Evolutionary conservation across 2,797 vertebrate species (phyloP).

Genomic region (Crenichthys baileyi): DNA sequence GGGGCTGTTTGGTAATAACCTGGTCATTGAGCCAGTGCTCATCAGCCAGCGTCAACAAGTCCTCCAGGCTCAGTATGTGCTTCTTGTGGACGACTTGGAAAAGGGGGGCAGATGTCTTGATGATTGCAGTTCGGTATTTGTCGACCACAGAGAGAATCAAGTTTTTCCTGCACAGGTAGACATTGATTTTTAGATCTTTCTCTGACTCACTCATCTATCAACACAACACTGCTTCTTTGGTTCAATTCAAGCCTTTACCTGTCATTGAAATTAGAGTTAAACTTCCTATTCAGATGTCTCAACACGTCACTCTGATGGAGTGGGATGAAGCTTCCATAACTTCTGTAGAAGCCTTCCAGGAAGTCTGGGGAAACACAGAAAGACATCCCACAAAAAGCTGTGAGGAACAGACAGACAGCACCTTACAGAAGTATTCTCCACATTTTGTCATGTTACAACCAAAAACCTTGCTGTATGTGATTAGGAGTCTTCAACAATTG

Average conservation of each 20-base stretch:
- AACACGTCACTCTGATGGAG: constrained; percentile 88
- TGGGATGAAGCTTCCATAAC: constrained; percentile 94
- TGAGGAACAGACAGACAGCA: background rate
- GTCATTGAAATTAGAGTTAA: constrained; percentile 86
- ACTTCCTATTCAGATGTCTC: constrained; percentile 87
- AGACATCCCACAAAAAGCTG: background rate
- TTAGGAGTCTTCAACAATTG: background rate
- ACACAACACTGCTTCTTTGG: background rate
- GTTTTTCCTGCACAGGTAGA: constrained; percentile 54
- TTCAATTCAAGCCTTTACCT: constrained; percentile 75
- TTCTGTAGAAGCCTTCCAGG: constrained; percentile 76
- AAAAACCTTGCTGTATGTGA: background rate
- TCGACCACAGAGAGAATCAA: constrained; percentile 78
- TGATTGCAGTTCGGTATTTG: constrained; percentile 83
- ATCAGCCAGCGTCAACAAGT: constrained; percentile 91
- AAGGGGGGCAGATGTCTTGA: constrained; percentile 78
- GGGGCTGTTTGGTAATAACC: constrained; percentile 68
- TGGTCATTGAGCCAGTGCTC: constrained; percentile 99
- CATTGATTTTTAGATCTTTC: background rate
- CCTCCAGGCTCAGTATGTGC: constrained; percentile 93
- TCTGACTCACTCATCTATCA: background rate
- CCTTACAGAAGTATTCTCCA: background rate
- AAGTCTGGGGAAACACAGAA: constrained; percentile 69
- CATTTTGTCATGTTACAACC: background rate
- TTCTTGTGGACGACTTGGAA: constrained; percentile 95